A percentile compares a stretch with the other conserved stretches of the same genome.
phyloP scores from a whole-genome alignment of 64 coral and sea anemone species.

The Montipora efflorescens region DNA sequence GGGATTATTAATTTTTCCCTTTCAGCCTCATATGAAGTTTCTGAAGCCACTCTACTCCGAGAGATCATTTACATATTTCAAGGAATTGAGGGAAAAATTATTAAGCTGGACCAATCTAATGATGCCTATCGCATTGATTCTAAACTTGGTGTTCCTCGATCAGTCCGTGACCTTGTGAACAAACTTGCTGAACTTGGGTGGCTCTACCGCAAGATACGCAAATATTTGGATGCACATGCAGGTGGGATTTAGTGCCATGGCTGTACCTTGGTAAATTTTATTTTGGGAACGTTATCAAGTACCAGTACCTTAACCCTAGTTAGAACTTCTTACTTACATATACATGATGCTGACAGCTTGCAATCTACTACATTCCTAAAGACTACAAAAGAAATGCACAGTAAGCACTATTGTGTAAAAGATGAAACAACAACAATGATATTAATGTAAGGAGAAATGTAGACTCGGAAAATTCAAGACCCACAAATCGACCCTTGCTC shows the following conservation, averaged over 20 bases:
- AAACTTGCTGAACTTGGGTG: constrained; percentile 96
- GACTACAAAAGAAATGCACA: too few species aligned
- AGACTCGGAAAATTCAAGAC: too few species aligned
- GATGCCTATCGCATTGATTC: constrained; percentile 92
- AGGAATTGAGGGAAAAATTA: constrained; percentile 98
- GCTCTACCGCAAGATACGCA: constrained; percentile 90
- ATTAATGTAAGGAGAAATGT: too few species aligned
- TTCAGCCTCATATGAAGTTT: constrained; percentile 90
- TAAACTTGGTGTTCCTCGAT: constrained; percentile 86
- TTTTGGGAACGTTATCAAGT: too few species aligned
- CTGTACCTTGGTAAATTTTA: too few species aligned
- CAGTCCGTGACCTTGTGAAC: constrained; percentile 90
- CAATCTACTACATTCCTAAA: too few species aligned
- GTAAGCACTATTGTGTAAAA: too few species aligned
- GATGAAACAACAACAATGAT: too few species aligned
- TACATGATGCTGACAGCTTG: too few species aligned
- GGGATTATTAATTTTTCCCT: neutral
- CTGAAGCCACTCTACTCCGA: constrained; percentile 84
- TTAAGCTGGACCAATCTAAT: constrained; percentile 86
- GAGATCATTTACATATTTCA: constrained; percentile 98
- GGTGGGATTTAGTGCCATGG: neutral
- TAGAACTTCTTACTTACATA: too few species aligned
- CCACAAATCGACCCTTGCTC: too few species aligned
- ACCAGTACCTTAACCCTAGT: too few species aligned
- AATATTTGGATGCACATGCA: constrained; percentile 94